phyloP scores from a whole-genome alignment of 2,797 vertebrate genomes.

The Enteromius treurensis region DNA sequence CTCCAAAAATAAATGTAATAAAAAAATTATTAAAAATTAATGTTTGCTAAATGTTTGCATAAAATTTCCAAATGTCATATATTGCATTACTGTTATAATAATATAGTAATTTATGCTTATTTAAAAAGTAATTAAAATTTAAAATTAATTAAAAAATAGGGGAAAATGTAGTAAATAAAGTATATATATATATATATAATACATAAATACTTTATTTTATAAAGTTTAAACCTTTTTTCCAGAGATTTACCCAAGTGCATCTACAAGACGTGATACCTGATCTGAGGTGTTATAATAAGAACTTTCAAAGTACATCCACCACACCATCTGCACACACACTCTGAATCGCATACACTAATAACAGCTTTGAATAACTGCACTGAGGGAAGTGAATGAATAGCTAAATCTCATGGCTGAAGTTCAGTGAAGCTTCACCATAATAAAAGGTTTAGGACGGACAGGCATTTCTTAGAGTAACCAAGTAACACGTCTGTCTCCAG shows the following conservation, averaged over 20 bases:
- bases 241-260: not conserved
- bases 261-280: not conserved
- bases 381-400: not conserved
- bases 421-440: constrained; percentile 11
- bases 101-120: not conserved
- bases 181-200: no score
- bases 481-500: constrained; percentile 20
- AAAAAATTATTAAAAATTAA: not conserved
- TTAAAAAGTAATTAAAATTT: no score
- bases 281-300: not conserved
- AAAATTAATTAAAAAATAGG: no score
- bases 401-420: constrained; percentile 11
- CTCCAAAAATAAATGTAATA: no score
- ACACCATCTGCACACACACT: constrained; percentile 22
- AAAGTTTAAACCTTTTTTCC: not conserved
- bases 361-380: constrained; percentile 31
- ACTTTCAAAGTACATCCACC: constrained; percentile 30
- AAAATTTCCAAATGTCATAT: not conserved
- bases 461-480: constrained; percentile 1
- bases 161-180: not conserved
- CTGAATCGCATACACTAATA: constrained; percentile 51
- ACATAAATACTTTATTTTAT: no score
- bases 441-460: constrained; percentile 29
- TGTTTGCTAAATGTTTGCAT: not conserved
- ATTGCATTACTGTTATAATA: not conserved